Base-by-base conservation (phyloP, 2,888 invertebrate species). In the Oeneis ivallda region DNA sequence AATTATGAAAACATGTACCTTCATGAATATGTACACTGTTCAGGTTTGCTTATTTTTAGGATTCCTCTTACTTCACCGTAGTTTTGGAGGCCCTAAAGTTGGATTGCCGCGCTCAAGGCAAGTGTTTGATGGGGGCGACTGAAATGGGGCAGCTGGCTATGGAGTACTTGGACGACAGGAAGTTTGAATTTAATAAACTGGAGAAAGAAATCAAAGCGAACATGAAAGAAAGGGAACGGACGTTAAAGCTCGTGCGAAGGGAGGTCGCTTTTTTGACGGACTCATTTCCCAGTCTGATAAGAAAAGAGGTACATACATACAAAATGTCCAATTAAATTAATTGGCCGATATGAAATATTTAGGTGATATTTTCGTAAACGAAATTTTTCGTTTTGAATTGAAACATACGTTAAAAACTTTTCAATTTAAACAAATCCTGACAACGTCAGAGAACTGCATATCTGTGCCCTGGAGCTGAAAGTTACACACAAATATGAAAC, bases 101-200 rank as follows among this genome's bases (percentile, higher is more conserved):
- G 34, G 94, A 95, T 76, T 93, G 93, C 67, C 82, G 90, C 49
- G 89, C 89, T 10, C 95, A 95, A 81, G 93, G 93, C 52, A 93
- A 93, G 74, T 93, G 94, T 68, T 87, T 95, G 73, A 90, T 94
- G 79, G 93, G 92, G 26, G 93, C 94, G 0, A 94, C 94, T 0
- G 92, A 93, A 74, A 92, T 95, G 87, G 95, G 95, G 0, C 95
- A 95, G 75, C 81, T 94, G 1, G 94, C 94, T 0, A 92, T 93
- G 72, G 95, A 95, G 76, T 94, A 95, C 77, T 83, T 94, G 34
- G 94, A 94, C 62, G 94, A 95, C 71, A 86, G 94, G 61, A 93
- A 93, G 69, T 92, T 89, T 58, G 94, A 94, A 73, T 95, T 93
- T 76, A 92, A 91, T 72, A 89, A 87, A 59, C 77, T 95, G 69